Conservation (phyloP, 2,113 vertebrate species). For the Xiphorhynchus elegans region DNA sequence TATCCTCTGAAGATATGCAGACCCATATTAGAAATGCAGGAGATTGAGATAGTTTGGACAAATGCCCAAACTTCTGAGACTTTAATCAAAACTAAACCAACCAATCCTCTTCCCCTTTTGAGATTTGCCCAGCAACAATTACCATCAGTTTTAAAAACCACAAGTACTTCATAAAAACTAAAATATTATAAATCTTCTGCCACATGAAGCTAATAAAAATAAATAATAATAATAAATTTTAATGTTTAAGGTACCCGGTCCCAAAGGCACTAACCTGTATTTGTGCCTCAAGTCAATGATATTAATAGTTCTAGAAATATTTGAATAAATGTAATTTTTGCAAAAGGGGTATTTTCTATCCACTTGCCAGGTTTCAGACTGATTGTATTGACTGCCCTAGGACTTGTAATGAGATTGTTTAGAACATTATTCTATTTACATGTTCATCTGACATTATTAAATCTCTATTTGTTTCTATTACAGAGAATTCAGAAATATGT, state of each 20-base stretch:
- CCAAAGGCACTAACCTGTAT: constrained; percentile 32
- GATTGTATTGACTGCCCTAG: background rate
- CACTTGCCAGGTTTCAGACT: background rate
- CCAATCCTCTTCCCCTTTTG: constrained; percentile 41
- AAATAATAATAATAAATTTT: constrained; percentile 70
- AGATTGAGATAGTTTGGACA: constrained; percentile 43
- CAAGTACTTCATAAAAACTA: constrained; percentile 61
- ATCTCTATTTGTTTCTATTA: constrained; percentile 50
- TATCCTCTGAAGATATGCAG: constrained; percentile 33
- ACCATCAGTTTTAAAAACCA: constrained; percentile 50
- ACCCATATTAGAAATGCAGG: constrained; percentile 7
- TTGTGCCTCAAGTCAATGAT: constrained; percentile 19
- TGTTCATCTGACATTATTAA: constrained; percentile 49
- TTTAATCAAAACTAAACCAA: constrained; percentile 60
- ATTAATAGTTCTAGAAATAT: constrained; percentile 31
- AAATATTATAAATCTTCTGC: constrained; percentile 68
- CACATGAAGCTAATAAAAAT: constrained; percentile 67
- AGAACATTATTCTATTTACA: constrained; percentile 47
- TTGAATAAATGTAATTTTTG: constrained; percentile 49
- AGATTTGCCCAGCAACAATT: constrained; percentile 62
- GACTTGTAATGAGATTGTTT: constrained; percentile 27
- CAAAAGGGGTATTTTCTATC: background rate
- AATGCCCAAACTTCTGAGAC: constrained; percentile 59
- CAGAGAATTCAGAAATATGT: constrained; percentile 6
- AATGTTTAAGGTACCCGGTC: constrained; percentile 24